phyloP scores from a whole-genome alignment of 2,888 invertebrate species.

The Drosophila macrothrix region DNA sequence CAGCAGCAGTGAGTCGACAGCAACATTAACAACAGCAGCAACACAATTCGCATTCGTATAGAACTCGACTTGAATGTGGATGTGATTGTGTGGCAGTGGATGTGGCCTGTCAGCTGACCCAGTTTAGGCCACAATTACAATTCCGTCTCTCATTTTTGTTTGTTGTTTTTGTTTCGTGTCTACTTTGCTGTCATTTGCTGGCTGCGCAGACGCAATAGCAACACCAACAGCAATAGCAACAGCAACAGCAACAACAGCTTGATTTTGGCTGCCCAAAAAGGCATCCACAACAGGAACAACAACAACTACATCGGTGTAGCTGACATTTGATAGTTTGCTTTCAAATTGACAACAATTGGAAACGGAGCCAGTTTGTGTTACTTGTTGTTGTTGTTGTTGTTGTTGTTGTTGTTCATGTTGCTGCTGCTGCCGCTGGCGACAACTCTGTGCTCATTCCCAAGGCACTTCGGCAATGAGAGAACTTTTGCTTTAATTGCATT shows the following conservation, averaged over 20 bases:
- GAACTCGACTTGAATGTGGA: slow-evolving; percentile 47
- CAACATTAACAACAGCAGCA: slow-evolving; percentile 38
- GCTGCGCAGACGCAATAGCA: slow-evolving; percentile 69
- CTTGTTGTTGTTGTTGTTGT: slow-evolving; percentile 47
- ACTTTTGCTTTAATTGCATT: slow-evolving; percentile 72
- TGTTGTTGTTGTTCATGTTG: slow-evolving; percentile 18
- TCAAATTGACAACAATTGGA: slow-evolving; percentile 79
- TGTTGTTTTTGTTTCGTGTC: slow-evolving; percentile 41
- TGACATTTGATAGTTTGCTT: slow-evolving; percentile 81
- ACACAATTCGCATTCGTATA: slow-evolving; percentile 63
- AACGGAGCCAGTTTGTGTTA: slow-evolving; percentile 57
- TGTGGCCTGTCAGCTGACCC: slow-evolving; percentile 68
- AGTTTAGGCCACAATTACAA: slow-evolving; percentile 81
- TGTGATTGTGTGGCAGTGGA: slow-evolving; percentile 43
- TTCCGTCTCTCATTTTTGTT: slow-evolving; percentile 57
- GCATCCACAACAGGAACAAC: slow-evolving; percentile 47
- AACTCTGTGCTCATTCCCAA: slow-evolving; percentile 73
- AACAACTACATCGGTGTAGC: slow-evolving; percentile 42
- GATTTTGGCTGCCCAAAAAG: slow-evolving; percentile 63
- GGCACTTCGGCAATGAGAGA: slow-evolving; percentile 49
- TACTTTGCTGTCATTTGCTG: slow-evolving; percentile 38
- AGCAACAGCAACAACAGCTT: slow-evolving; percentile 44
- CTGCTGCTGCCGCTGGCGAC: slow-evolving; percentile 50
- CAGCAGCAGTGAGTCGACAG: slow-evolving; percentile 9
- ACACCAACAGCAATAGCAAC: slow-evolving; percentile 47